phyloP scores from a whole-genome alignment of 1,140 invertebrate species.

The Cecropterus lyciades region DNA sequence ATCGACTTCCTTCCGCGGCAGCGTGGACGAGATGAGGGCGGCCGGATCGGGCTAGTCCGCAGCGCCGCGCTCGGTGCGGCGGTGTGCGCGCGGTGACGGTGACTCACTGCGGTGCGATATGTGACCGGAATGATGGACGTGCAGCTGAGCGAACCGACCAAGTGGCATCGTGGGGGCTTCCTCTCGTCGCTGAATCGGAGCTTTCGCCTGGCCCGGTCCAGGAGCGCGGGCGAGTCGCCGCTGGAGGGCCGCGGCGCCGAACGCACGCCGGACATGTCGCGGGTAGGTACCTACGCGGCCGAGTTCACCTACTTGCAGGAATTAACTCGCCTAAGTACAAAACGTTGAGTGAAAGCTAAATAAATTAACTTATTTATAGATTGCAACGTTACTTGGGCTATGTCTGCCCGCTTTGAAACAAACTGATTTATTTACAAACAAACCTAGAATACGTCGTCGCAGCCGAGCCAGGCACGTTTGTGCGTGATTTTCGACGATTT shows the following conservation, averaged over 20 bases:
- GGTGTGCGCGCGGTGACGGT: conserved; percentile 59
- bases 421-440: conserved; percentile 36
- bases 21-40: conserved; percentile 41
- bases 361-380: conserved; percentile 34
- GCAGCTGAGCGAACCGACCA: conserved; percentile 66
- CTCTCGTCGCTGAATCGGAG: conserved; percentile 72
- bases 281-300: conserved; percentile 7
- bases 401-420: conserved; percentile 31
- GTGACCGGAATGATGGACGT: conserved; percentile 76
- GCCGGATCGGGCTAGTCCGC: conserved; percentile 36
- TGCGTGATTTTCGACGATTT: conserved; percentile 26
- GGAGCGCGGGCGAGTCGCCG: conserved; percentile 52
- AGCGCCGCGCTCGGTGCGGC: conserved; percentile 30
- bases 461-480: conserved; percentile 19
- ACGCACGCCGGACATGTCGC: conserved; percentile 55
- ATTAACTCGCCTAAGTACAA: conserved; percentile 24
- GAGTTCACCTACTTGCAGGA: conserved; percentile 26
- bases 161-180: conserved; percentile 76
- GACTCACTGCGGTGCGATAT: conserved; percentile 71
- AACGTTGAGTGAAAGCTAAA: conserved; percentile 32
- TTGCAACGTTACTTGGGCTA: conserved; percentile 16
- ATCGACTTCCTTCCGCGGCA: conserved; percentile 42
- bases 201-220: conserved; percentile 67
- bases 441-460: conserved; percentile 21
- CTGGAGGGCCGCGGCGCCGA: conserved; percentile 54